Evolutionary conservation across 2,888 invertebrate species (phyloP).

Genomic region (Petrolisthes cinctipes): DNA sequence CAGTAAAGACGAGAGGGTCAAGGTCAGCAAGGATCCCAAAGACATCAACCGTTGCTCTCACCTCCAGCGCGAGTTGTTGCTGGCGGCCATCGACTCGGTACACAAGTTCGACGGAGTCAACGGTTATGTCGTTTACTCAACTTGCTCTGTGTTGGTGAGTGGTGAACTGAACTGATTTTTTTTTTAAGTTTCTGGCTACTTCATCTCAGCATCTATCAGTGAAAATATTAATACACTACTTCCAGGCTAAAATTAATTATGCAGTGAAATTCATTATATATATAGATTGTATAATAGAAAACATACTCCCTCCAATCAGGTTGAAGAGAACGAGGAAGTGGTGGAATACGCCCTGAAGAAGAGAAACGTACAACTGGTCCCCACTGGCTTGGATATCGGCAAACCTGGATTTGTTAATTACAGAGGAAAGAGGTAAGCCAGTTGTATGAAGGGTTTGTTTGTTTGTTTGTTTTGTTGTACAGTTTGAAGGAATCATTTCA

Average conservation of each 20-base stretch:
- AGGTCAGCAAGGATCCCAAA: slow-evolving; percentile 88
- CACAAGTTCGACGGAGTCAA: slow-evolving; percentile 92
- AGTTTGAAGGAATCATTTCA: too few relatives aligned
- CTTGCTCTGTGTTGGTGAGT: slow-evolving; percentile 86
- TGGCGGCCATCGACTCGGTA: slow-evolving; percentile 96
- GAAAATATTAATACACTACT: background rate
- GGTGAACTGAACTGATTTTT: background rate
- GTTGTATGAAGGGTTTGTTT: background rate
- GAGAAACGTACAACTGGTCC: slow-evolving; percentile 89
- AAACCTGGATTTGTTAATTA: slow-evolving; percentile 93
- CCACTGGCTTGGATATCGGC: slow-evolving; percentile 95
- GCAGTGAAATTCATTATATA: background rate
- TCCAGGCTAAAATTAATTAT: background rate
- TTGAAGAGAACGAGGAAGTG: slow-evolving; percentile 97
- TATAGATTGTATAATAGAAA: too few relatives aligned
- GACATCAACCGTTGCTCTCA: slow-evolving; percentile 93
- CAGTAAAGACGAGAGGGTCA: slow-evolving; percentile 96
- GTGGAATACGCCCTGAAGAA: slow-evolving; percentile 94
- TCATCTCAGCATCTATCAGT: background rate
- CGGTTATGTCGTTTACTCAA: slow-evolving; percentile 97
- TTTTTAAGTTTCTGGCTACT: background rate
- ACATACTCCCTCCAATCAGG: slow-evolving; percentile 27
- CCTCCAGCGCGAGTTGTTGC: slow-evolving; percentile 89
- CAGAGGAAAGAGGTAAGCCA: slow-evolving; percentile 73
- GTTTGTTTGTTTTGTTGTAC: too few relatives aligned